These are phyloP conservation scores for Melanotaenia duboulayi DNA, from an alignment of 2,113 vertebrate species.

Conservation along the genomic window DNA sequence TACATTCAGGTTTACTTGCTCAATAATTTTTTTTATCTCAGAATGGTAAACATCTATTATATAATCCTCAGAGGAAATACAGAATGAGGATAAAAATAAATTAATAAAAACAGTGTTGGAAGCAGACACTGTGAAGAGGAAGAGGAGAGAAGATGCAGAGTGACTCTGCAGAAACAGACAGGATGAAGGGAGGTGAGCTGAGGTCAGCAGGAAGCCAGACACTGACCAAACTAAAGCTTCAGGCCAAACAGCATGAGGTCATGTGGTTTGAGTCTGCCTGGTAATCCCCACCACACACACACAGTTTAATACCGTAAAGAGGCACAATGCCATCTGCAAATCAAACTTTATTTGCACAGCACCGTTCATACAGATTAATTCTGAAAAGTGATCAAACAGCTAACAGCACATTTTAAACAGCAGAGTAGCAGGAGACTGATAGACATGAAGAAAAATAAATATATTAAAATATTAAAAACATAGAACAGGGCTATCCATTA, in stretches of 20 bases:
- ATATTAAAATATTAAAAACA: no score
- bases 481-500: no score
- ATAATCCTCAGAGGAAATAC: constrained; percentile 6
- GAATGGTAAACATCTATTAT: neutral
- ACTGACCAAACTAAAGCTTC: constrained; percentile 36
- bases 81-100: neutral
- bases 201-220: constrained; percentile 60
- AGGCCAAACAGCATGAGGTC: constrained; percentile 49
- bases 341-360: neutral
- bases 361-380: neutral
- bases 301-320: neutral
- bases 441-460: neutral
- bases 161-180: constrained; percentile 51
- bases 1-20: neutral
- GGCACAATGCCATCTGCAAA: neutral
- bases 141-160: neutral
- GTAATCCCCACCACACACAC: constrained; percentile 26
- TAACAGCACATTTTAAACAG: no score
- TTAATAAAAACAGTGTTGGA: neutral
- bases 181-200: constrained; percentile 8
- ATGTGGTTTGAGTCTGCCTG: constrained; percentile 16
- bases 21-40: neutral
- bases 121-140: neutral
- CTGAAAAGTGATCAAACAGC: neutral
- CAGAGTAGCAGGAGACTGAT: no score